Base-by-base conservation (phyloP, 2,113 vertebrate species). In the Podocnemis expansa region DNA sequence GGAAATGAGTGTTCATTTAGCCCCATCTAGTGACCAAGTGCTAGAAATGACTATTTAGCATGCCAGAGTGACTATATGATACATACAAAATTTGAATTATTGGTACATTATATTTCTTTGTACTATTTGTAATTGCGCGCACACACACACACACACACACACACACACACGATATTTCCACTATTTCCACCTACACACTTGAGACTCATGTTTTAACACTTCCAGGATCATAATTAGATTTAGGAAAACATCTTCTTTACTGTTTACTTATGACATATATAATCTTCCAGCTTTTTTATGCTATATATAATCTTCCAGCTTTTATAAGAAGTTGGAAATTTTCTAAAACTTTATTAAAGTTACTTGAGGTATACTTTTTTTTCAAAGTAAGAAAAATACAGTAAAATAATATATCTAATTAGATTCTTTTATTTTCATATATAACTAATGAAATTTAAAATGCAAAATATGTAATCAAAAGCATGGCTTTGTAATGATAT, bases 21-120 rank as follows among this genome's bases (percentile, higher is more conserved):
- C 91, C 51, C 97, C 96, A 95, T 93, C 97, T 95, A 51, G 91
- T 96, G 97, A 84, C 49, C 47, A n/a, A 87, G 9, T 5, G 47
- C 0, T 87, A 12, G n/a, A 88, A 70, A 92, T 52, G 16, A 38
- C 84, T 47, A 0, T 25, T n/a, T n/a, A n/a, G n/a, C n/a, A n/a
- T n/a, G n/a, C n/a, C n/a, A n/a, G n/a, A n/a, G 91, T 52, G 16
- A 38, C 84, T 47, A 0, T 25, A 52, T 27, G 78, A 2, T n/a
- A 2, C 1, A 1, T 4, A 10, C 17, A 90, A 47, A 27, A 12
- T 55, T 8, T 27, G 21, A 5, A 70, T 17, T 25, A 43, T 80
- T 3, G 22, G 43, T 27, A 24, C 38, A 38, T 4, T 16, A 43
- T 45, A n/a, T 55, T 19, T 55, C 22, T 70, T 38, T 29, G 13